These are phyloP conservation scores for Grantiella picta DNA, from an alignment of 2,113 vertebrate genomes.

Conservation along the genomic window DNA sequence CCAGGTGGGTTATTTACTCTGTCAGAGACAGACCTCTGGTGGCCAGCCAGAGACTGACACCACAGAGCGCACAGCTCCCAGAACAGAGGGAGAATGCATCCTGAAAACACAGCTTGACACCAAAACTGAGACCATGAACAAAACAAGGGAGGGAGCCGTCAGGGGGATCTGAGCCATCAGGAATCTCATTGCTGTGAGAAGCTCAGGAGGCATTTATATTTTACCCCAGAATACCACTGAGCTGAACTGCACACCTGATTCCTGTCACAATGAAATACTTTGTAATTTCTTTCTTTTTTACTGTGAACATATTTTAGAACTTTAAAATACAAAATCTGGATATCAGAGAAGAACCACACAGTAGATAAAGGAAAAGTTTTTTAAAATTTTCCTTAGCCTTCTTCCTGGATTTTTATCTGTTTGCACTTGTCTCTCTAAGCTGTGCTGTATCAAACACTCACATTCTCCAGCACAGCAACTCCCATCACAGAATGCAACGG, in stretches of 20 bases:
- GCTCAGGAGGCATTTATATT: neutral
- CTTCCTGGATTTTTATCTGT: neutral
- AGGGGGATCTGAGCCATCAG: neutral
- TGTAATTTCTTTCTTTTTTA: accelerated
- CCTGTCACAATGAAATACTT: neutral
- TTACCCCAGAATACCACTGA: neutral
- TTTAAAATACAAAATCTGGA: neutral
- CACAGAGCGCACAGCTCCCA: neutral
- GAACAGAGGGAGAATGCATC: accelerated
- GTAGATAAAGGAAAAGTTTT: neutral
- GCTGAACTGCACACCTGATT: neutral
- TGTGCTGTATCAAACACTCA: neutral
- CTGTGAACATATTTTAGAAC: neutral
- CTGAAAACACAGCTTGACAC: neutral
- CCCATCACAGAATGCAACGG: neutral
- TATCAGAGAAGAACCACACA: neutral
- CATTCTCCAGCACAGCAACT: neutral
- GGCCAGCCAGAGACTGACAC: neutral
- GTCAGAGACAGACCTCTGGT: conserved; percentile 72
- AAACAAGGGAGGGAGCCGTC: neutral
- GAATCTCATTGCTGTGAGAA: neutral
- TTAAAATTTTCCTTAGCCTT: neutral
- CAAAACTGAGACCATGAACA: neutral
- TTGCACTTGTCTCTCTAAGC: neutral
- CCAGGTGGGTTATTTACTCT: neutral